phyloP scores from a whole-genome alignment of 2,888 invertebrate species.

The Syritta pipiens region DNA sequence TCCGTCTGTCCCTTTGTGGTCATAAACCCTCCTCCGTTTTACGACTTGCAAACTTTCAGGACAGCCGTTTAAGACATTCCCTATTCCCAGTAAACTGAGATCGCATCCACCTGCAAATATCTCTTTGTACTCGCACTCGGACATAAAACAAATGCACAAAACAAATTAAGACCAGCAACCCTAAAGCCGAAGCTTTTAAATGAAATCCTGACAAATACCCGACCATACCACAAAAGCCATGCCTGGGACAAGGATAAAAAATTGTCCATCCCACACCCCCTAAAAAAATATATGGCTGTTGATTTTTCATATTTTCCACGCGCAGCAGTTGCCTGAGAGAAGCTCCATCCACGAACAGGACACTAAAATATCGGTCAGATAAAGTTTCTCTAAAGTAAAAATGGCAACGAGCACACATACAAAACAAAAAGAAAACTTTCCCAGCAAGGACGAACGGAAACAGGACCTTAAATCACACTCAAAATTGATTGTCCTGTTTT shows the following conservation, averaged over 20 bases:
- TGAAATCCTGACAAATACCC: constrained; percentile 58
- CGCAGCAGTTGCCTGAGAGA: constrained; percentile 32
- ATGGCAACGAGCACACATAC: background rate
- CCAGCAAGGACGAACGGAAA: background rate
- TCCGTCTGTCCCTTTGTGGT: background rate
- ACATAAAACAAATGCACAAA: constrained; percentile 5
- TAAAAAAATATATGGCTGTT: constrained; percentile 47
- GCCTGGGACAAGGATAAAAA: constrained; percentile 19
- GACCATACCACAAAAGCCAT: background rate
- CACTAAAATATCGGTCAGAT: constrained; percentile 49
- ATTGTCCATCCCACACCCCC: too few species aligned
- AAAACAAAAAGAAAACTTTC: constrained; percentile 21
- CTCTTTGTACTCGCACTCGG: background rate
- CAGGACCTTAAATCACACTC: constrained; percentile 42
- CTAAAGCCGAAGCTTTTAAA: constrained; percentile 42
- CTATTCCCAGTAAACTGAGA: too few species aligned
- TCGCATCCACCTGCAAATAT: background rate
- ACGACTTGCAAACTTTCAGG: background rate
- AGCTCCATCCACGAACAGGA: constrained; percentile 1
- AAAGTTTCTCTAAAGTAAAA: constrained; percentile 44
- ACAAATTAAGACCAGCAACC: constrained; percentile 19
- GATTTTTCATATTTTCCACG: constrained; percentile 56
- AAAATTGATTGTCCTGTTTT: constrained; percentile 63
- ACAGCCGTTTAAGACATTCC: background rate
- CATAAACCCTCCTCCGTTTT: background rate